Evolutionary conservation across 2,888 invertebrate genomes (phyloP).

Genomic region (Perizoma flavofasciatum): DNA sequence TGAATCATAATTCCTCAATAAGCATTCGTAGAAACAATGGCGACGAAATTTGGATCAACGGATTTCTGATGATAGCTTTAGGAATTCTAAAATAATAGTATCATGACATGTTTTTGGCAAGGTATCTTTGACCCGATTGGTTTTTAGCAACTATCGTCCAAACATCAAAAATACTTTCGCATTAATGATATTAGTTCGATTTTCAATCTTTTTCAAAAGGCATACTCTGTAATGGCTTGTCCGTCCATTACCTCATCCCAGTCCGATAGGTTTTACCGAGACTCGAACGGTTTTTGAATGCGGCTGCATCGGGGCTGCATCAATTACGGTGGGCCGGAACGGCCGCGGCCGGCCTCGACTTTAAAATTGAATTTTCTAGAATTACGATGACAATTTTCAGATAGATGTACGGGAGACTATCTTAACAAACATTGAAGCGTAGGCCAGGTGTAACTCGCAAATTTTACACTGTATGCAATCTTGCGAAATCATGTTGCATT

Average conservation of each 20-base stretch:
- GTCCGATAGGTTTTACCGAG: conserved; percentile 21
- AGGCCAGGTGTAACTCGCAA: neutral
- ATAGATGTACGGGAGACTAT: conserved; percentile 18
- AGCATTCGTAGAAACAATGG: no score
- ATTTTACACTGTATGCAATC: neutral
- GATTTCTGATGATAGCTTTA: no score
- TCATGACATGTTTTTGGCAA: no score
- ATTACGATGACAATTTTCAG: conserved; percentile 41
- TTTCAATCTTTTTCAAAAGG: no score
- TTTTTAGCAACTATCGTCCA: no score
- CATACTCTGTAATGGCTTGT: neutral
- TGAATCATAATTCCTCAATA: no score
- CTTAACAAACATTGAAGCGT: neutral
- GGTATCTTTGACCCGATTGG: no score
- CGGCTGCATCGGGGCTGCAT: conserved; percentile 56
- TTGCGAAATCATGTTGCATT: neutral
- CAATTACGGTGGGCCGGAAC: conserved; percentile 63
- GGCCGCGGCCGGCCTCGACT: conserved; percentile 22
- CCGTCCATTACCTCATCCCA: conserved; percentile 17
- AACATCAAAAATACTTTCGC: no score
- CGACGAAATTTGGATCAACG: no score
- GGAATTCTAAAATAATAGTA: no score
- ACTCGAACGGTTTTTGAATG: conserved; percentile 59
- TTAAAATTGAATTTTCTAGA: conserved; percentile 38
- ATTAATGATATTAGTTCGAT: no score